Evolutionary conservation across 2,888 invertebrate genomes (phyloP).

Genomic region (Papilio demoleus): DNA sequence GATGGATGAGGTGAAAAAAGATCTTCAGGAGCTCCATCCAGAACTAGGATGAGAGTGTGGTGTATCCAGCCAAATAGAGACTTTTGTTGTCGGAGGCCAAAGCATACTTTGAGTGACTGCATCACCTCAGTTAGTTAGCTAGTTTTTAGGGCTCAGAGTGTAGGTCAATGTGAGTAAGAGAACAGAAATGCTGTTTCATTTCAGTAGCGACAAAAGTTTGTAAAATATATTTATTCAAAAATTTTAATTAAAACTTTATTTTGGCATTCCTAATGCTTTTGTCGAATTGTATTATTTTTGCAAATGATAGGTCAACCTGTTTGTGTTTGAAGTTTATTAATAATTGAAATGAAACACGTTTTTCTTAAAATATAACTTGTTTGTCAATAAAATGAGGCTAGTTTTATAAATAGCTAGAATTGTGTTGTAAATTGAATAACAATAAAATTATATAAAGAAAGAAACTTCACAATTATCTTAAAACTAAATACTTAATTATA

Average conservation of each 20-base stretch:
- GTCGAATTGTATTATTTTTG: not conserved
- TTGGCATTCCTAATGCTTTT: not conserved
- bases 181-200: not conserved
- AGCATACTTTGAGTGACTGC: no score
- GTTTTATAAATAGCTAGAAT: not conserved
- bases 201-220: not conserved
- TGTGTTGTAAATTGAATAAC: not conserved
- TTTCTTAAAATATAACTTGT: not conserved
- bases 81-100: no score
- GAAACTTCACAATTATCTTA: no score
- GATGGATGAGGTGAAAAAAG: not conserved
- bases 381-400: not conserved
- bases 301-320: not conserved
- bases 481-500: no score
- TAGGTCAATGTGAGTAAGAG: not conserved
- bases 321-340: not conserved
- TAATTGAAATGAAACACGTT: not conserved
- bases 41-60: no score
- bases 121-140: no score
- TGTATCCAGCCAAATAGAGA: no score
- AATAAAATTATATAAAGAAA: no score
- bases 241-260: not conserved
- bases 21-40: no score
- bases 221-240: conserved; percentile 9
- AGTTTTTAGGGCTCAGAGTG: no score